Conservation (phyloP, 92 coral and sea anemone genomes). For the Palythoa caribaeorum region DNA sequence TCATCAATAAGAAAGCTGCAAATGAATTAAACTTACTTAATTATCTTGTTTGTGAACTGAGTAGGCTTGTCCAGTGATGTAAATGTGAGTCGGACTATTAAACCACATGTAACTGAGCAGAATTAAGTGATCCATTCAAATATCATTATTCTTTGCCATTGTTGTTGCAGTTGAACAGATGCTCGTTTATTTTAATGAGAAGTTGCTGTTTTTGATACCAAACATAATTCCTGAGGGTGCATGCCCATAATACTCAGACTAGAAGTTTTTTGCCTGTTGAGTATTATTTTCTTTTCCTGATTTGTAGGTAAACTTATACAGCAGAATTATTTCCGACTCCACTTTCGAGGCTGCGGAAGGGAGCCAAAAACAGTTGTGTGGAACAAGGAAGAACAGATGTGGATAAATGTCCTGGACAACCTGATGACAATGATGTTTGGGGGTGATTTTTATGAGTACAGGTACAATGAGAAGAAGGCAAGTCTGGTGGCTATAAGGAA, state of each 20-base stretch:
- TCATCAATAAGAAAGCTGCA: not conserved
- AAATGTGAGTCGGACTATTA: not conserved
- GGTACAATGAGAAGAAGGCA: constrained; percentile 47
- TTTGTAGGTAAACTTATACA: constrained; percentile 21
- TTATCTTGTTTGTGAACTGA: not conserved
- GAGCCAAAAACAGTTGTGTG: constrained; percentile 28
- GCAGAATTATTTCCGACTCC: constrained; percentile 13
- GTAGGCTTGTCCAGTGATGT: not conserved
- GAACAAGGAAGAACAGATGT: constrained; percentile 42
- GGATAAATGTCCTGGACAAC: constrained; percentile 39
- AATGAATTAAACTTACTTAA: not conserved
- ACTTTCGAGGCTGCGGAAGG: constrained; percentile 52
- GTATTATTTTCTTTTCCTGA: not conserved
- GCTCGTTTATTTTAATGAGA: constrained; percentile 60
- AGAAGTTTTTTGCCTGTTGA: not conserved
- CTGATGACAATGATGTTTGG: constrained; percentile 47
- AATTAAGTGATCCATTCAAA: not conserved
- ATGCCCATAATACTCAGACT: not conserved
- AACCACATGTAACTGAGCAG: not conserved
- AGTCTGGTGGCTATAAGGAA: constrained; percentile 26
- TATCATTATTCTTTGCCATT: not conserved
- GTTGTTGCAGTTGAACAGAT: constrained; percentile 61
- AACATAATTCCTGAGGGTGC: constrained; percentile 10
- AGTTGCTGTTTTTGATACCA: constrained; percentile 45
- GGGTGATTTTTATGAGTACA: constrained; percentile 25